Percentiles rank a stretch among this genome's conserved stretches.
Conservation (phyloP, 1,140 invertebrate species). For the Chironomus striatipennis region DNA sequence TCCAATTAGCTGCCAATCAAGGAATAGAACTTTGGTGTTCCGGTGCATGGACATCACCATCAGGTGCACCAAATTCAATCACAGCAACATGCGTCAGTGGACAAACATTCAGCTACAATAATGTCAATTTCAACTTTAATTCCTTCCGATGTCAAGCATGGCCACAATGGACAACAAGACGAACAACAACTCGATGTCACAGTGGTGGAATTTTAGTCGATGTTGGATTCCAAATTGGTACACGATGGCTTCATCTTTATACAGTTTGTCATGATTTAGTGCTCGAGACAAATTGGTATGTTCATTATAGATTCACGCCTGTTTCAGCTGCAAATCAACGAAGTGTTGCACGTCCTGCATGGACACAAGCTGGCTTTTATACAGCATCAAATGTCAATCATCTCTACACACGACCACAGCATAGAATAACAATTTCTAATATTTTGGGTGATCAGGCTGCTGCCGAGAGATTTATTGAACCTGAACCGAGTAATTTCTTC, state of each 20-base stretch:
- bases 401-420: conserved; percentile 35
- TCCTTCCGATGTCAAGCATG: conserved; percentile 35
- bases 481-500: conserved; percentile 33
- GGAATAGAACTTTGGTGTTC: conserved; percentile 35
- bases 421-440: conserved; percentile 33
- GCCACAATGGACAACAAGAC: conserved; percentile 35
- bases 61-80: conserved; percentile 27
- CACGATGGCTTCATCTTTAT: conserved; percentile 33
- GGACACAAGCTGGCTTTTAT: conserved; percentile 35
- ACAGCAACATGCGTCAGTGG: conserved; percentile 34
- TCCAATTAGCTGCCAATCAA: conserved; percentile 29
- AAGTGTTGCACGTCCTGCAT: conserved; percentile 36
- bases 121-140: conserved; percentile 32
- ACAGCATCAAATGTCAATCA: conserved; percentile 35
- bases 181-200: conserved; percentile 35
- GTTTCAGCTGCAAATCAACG: conserved; percentile 36
- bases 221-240: conserved; percentile 34
- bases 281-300: conserved; percentile 39
- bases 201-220: conserved; percentile 34
- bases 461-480: conserved; percentile 33
- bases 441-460: conserved; percentile 33
- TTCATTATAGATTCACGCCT: conserved; percentile 36
- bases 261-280: conserved; percentile 40
- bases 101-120: conserved; percentile 33
- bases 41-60: conserved; percentile 30